Evolutionary conservation across 2,888 invertebrate genomes (phyloP).

Genomic region (Boloria euphrosyne): DNA sequence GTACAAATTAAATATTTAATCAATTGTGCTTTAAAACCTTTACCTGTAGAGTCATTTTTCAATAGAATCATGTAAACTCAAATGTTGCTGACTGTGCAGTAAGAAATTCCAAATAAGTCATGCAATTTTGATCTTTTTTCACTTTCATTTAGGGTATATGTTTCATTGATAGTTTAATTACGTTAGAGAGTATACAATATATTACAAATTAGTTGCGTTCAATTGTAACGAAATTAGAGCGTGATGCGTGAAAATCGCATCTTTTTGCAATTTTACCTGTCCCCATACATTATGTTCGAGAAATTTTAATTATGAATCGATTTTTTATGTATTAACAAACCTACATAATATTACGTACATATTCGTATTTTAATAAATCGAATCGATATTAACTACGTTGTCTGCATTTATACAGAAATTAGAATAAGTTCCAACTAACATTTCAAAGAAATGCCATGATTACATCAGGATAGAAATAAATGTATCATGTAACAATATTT

Average conservation of each 20-base stretch:
- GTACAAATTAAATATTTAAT: neutral
- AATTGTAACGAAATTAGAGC: conserved; percentile 31
- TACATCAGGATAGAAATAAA: too few species aligned
- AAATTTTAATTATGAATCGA: conserved; percentile 5
- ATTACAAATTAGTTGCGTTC: conserved; percentile 21
- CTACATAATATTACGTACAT: too few species aligned
- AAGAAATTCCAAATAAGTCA: neutral
- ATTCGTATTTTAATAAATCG: too few species aligned
- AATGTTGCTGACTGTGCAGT: conserved; percentile 21
- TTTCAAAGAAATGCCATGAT: too few species aligned
- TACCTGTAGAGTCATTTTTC: conserved; percentile 15
- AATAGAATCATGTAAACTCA: neutral
- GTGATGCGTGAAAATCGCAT: conserved; percentile 31
- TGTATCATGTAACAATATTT: too few species aligned
- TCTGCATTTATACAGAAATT: too few species aligned
- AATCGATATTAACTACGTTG: too few species aligned
- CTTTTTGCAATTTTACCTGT: conserved; percentile 25
- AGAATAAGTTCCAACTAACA: too few species aligned
- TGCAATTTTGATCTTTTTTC: conserved; percentile 16
- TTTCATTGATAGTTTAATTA: conserved; percentile 1
- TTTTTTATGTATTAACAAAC: neutral
- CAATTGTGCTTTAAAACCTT: conserved; percentile 2
- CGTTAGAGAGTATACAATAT: conserved; percentile 12
- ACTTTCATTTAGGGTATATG: neutral
- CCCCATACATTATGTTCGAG: conserved; percentile 12